Evolutionary conservation across 2,888 invertebrate species (phyloP).

Genomic region (Tipula lateralis): DNA sequence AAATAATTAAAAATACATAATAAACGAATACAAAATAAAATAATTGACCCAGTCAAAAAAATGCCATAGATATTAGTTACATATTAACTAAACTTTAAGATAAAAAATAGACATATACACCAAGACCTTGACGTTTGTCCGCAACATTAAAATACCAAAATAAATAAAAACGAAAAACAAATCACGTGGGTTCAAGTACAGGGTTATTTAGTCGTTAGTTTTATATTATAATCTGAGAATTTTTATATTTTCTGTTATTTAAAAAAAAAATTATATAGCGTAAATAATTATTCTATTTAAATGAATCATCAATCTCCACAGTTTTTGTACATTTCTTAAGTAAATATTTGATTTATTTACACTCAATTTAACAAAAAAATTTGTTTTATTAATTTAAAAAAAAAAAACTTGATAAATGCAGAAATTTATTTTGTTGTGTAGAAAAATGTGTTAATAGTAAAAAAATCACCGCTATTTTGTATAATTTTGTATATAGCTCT

Average conservation of each 20-base stretch:
- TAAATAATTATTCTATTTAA: constrained; percentile 15
- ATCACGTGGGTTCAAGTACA: constrained; percentile 19
- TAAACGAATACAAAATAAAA: no score
- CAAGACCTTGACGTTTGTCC: constrained; percentile 19
- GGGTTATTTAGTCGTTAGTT: background rate
- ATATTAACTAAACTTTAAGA: background rate
- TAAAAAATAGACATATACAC: background rate
- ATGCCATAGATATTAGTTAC: no score
- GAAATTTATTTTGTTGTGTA: constrained; percentile 2
- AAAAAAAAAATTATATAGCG: background rate
- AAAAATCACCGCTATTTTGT: background rate
- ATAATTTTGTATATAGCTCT: background rate
- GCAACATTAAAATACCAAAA: background rate
- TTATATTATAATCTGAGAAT: background rate
- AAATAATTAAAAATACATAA: no score
- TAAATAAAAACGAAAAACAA: background rate
- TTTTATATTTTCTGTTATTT: background rate
- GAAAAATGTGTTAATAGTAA: constrained; percentile 11
- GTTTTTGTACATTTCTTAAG: background rate
- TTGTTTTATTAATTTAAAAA: background rate
- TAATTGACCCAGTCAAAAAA: no score
- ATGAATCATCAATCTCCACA: background rate
- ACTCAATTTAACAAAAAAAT: constrained; percentile 19
- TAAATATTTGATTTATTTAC: constrained; percentile 24
- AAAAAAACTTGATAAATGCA: background rate